These are phyloP conservation scores for Verasper variegatus DNA, from an alignment of 2,113 vertebrate species.

Conservation along the genomic window DNA sequence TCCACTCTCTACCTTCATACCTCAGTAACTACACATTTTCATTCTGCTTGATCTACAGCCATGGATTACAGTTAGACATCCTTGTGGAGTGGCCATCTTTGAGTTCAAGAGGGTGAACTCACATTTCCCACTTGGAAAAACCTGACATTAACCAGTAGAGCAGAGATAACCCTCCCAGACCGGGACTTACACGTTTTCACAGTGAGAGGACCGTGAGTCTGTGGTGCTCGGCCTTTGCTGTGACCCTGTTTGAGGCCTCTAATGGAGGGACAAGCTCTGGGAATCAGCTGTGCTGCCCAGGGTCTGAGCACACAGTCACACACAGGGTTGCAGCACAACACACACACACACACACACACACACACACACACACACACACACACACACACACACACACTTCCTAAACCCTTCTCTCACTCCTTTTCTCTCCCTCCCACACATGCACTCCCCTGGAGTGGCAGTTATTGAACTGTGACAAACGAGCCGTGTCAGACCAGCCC, in stretches of 20 bases:
- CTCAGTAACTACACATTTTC: not conserved
- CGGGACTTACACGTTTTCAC: slow-evolving; percentile 46
- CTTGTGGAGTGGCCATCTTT: slow-evolving; percentile 10
- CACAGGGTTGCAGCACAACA: slow-evolving; percentile 24
- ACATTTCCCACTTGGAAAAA: slow-evolving; percentile 47
- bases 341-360: slow-evolving; percentile 38
- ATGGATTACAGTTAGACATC: not conserved
- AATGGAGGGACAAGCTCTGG: slow-evolving; percentile 78
- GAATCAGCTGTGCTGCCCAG: slow-evolving; percentile 76
- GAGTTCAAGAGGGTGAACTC: slow-evolving; percentile 36
- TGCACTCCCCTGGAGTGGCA: slow-evolving; percentile 78
- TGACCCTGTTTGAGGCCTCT: slow-evolving; percentile 74
- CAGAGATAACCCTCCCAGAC: slow-evolving; percentile 50
- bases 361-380: slow-evolving; percentile 42
- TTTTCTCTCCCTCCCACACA: slow-evolving; percentile 55
- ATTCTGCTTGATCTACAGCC: slow-evolving; percentile 10
- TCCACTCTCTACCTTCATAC: no score
- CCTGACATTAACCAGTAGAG: slow-evolving; percentile 53
- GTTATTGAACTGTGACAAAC: slow-evolving; percentile 85
- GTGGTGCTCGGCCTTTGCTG: slow-evolving; percentile 43
- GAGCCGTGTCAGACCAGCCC: slow-evolving; percentile 80
- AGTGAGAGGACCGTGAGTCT: slow-evolving; percentile 43
- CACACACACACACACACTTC: slow-evolving; percentile 35
- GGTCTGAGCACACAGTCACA: slow-evolving; percentile 40
- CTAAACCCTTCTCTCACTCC: slow-evolving; percentile 43